Conservation (phyloP, 2,113 vertebrate species). For the Trogon surrucura region DNA sequence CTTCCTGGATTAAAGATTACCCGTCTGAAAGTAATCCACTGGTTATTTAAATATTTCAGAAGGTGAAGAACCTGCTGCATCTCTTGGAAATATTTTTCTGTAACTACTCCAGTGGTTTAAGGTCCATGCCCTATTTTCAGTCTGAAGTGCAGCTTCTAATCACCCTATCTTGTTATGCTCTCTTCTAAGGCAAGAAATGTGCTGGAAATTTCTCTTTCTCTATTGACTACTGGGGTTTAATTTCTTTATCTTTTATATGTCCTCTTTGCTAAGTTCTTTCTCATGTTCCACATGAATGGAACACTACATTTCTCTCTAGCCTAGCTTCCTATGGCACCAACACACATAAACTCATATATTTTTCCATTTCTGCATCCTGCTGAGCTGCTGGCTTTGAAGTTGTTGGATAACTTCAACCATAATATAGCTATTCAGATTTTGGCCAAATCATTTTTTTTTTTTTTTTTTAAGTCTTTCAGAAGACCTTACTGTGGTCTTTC, state of each 20-base stretch:
- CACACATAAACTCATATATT: not conserved
- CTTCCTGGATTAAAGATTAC: not conserved
- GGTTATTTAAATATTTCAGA: not conserved
- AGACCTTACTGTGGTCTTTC: too few relatives aligned
- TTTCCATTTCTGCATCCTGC: not conserved
- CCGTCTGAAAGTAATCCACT: not conserved
- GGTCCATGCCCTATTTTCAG: not conserved
- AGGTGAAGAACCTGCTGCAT: not conserved
- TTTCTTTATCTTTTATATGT: not conserved
- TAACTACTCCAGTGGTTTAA: not conserved
- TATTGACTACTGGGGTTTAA: rapidly evolving
- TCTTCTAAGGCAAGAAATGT: not conserved
- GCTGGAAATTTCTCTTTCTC: not conserved
- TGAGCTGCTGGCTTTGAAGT: not conserved
- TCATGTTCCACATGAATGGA: not conserved
- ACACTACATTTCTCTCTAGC: not conserved
- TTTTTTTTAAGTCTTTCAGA: not conserved
- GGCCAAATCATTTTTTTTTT: not conserved
- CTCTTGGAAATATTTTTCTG: not conserved
- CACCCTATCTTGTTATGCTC: not conserved
- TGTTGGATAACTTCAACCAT: not conserved
- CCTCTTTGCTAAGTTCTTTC: not conserved
- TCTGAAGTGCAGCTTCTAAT: not conserved
- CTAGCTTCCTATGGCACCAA: not conserved
- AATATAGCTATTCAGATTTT: not conserved